Evolutionary conservation across 2,888 invertebrate genomes (phyloP).

Genomic region (Brachypalpus laphriformis): DNA sequence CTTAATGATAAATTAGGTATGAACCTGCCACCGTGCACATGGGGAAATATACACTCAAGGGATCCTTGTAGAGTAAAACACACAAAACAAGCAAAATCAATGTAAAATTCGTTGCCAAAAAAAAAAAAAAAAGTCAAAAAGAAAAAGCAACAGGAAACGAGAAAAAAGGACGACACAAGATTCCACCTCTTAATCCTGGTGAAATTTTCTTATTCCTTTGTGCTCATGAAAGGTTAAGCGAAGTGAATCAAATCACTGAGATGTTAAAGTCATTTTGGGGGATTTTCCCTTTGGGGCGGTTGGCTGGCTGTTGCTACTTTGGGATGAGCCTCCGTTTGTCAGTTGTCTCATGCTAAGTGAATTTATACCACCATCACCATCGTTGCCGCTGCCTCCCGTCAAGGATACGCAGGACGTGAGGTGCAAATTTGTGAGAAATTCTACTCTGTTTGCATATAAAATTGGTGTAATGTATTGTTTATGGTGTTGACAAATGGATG

Average conservation of each 20-base stretch:
- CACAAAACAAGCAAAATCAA: conserved; percentile 52
- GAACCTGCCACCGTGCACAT: conserved; percentile 15
- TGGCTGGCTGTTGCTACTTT: conserved; percentile 14
- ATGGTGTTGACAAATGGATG: conserved; percentile 70
- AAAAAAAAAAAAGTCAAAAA: neutral
- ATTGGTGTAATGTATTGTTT: conserved; percentile 65
- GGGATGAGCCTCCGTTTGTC: conserved; percentile 27
- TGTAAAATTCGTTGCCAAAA: conserved; percentile 38
- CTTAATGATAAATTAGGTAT: conserved; percentile 54
- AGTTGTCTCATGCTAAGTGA: conserved; percentile 44
- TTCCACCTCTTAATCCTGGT: conserved; percentile 60
- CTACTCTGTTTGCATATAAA: conserved; percentile 46
- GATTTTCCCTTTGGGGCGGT: conserved; percentile 61
- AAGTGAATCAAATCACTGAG: conserved; percentile 71
- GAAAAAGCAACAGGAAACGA: neutral
- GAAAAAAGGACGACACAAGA: neutral
- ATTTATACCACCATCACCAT: conserved; percentile 12
- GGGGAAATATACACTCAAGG: conserved; percentile 27
- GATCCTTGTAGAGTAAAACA: conserved; percentile 31
- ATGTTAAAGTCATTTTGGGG: conserved; percentile 66
- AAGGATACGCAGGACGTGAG: conserved; percentile 35
- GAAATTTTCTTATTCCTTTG: conserved; percentile 37
- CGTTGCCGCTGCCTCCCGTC: neutral
- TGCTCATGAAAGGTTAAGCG: conserved; percentile 59
- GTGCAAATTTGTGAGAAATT: conserved; percentile 43